Conservation (phyloP, 2,888 invertebrate species). For the Andrena trimmerana region DNA sequence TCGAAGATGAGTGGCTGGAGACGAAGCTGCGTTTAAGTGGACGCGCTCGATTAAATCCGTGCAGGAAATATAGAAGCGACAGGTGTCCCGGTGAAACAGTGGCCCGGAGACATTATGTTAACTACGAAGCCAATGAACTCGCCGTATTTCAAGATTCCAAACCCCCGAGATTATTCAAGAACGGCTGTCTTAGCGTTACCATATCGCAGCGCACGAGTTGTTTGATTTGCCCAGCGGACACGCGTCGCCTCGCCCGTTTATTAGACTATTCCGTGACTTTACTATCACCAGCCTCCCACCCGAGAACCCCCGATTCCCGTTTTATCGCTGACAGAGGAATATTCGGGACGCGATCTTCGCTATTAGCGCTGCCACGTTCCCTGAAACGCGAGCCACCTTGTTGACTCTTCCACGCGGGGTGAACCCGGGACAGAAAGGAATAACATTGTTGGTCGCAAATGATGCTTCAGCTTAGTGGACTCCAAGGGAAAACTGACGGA, state of each 20-base stretch:
- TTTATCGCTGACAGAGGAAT: background rate
- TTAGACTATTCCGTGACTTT: background rate
- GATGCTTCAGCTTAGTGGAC: slow-evolving; percentile 13
- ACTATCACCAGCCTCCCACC: background rate
- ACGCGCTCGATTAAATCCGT: slow-evolving; percentile 40
- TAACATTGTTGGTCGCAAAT: background rate
- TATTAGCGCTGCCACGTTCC: background rate
- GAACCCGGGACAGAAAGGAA: background rate
- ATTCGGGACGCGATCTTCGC: background rate
- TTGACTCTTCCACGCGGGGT: background rate
- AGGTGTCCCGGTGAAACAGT: slow-evolving; percentile 64
- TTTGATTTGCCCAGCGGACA: background rate
- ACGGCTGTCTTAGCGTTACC: slow-evolving; percentile 7
- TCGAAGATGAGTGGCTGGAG: slow-evolving; percentile 10
- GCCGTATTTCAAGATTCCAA: slow-evolving; percentile 48
- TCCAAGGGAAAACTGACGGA: slow-evolving; percentile 35
- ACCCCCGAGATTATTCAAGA: slow-evolving; percentile 33
- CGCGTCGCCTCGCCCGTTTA: background rate
- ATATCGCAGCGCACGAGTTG: background rate
- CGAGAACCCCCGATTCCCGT: background rate
- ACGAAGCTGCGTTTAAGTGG: slow-evolving; percentile 4
- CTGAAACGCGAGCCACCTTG: background rate
- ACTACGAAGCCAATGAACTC: slow-evolving; percentile 72
- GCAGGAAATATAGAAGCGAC: slow-evolving; percentile 63
- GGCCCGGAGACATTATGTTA: slow-evolving; percentile 58